A percentile compares a stretch with the other conserved stretches of the same genome.
Conservation (phyloP, 53 echinoderm and acorn worm species). For the Holothuria scabra region DNA sequence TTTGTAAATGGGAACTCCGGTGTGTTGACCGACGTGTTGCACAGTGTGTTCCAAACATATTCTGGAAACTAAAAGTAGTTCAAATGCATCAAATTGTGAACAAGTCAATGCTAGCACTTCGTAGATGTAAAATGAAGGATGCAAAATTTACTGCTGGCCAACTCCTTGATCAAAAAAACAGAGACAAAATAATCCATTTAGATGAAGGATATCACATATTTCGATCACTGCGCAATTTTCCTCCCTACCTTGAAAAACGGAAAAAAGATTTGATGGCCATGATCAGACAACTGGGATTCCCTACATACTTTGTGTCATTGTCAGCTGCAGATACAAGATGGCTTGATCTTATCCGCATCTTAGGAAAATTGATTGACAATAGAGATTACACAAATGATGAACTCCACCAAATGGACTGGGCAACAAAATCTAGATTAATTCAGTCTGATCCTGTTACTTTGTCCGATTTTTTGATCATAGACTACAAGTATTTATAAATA, state of each 20-base stretch:
- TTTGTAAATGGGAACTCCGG: conserved; percentile 51
- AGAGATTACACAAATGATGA: conserved; percentile 44
- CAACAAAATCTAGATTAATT: conserved; percentile 1
- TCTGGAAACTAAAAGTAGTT: conserved; percentile 49
- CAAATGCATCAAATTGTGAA: conserved; percentile 42
- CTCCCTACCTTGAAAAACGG: conserved; percentile 57
- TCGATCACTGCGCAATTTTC: conserved; percentile 38
- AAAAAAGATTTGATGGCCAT: conserved; percentile 59
- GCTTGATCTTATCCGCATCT: conserved; percentile 33
- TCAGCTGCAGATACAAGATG: conserved; percentile 60
- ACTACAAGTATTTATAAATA: conserved; percentile 34
- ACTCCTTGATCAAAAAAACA: neutral
- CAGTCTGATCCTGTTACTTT: conserved; percentile 56
- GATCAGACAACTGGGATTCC: conserved; percentile 59
- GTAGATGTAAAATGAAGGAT: conserved; percentile 46
- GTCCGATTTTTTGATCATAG: conserved; percentile 53
- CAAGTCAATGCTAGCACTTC: conserved; percentile 27
- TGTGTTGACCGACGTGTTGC: conserved; percentile 47
- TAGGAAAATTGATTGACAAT: conserved; percentile 47
- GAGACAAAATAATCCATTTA: conserved; percentile 1
- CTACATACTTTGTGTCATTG: conserved; percentile 56
- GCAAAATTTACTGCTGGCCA: conserved; percentile 28
- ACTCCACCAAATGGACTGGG: conserved; percentile 38
- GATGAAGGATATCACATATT: conserved; percentile 61
- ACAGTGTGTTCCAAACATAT: conserved; percentile 48